Conservation (phyloP, 2,888 invertebrate genomes). For the Habroteleia sp. region DNA sequence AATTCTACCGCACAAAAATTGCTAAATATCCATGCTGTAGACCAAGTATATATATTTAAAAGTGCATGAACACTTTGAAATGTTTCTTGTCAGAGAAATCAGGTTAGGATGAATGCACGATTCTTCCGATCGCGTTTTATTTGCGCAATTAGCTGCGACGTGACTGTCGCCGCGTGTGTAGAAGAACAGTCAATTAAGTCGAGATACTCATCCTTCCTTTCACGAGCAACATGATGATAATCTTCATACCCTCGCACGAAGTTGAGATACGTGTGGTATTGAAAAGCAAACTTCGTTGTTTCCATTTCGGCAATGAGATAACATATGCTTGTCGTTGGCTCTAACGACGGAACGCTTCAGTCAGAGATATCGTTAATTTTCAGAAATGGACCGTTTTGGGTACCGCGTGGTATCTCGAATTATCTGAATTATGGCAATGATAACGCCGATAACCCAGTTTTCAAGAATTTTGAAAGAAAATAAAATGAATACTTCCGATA, state of each 20-base stretch:
- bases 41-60: no score
- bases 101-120: background rate
- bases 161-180: conserved; percentile 51
- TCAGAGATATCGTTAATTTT: conserved; percentile 7
- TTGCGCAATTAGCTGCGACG: conserved; percentile 58
- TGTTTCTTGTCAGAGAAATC: background rate
- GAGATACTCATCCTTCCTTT: conserved; percentile 52
- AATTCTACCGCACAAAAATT: no score
- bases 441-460: conserved; percentile 21
- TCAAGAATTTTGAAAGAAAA: conserved; percentile 2
- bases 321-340: background rate
- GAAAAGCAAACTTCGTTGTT: conserved; percentile 6
- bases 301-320: conserved; percentile 16
- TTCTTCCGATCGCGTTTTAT: conserved; percentile 44
- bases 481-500: conserved; percentile 4
- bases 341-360: background rate
- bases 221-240: conserved; percentile 37
- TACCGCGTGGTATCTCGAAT: background rate
- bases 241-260: conserved; percentile 10
- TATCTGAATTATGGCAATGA: conserved; percentile 17
- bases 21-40: no score
- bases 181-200: conserved; percentile 59
- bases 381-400: conserved; percentile 11
- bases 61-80: no score
- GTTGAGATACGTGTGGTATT: conserved; percentile 12